Percentiles rank a stretch among this genome's conserved stretches.
phyloP scores from a whole-genome alignment of 2,113 vertebrate species.

The Forbesichthys papilliferus region DNA sequence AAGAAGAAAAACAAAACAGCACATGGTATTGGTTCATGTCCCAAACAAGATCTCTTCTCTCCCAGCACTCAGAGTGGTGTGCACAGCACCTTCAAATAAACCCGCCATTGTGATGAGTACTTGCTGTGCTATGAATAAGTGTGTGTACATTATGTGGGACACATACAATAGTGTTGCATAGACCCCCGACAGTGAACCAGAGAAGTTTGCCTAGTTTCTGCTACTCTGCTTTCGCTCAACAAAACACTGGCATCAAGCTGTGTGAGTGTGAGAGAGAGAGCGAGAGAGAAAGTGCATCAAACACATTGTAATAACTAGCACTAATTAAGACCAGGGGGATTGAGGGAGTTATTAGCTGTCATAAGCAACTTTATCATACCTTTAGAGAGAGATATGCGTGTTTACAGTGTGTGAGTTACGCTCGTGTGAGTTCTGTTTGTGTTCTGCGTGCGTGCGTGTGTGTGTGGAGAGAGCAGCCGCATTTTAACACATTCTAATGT shows the following conservation, averaged over 20 bases:
- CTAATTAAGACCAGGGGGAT: slow-evolving; percentile 72
- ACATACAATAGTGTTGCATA: slow-evolving; percentile 29
- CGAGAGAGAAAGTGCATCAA: slow-evolving; percentile 42
- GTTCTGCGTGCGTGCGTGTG: not conserved
- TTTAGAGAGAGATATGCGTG: slow-evolving; percentile 22
- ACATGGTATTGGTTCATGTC: no score
- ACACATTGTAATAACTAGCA: slow-evolving; percentile 62
- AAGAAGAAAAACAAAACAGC: no score
- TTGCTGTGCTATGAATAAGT: not conserved
- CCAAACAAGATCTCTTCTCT: no score
- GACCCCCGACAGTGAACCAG: slow-evolving; percentile 40
- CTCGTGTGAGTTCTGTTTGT: slow-evolving; percentile 15
- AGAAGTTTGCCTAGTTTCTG: slow-evolving; percentile 36
- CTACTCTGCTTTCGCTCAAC: slow-evolving; percentile 38
- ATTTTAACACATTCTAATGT: not conserved
- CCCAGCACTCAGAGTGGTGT: no score
- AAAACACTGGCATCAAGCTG: slow-evolving; percentile 48
- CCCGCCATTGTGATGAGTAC: no score
- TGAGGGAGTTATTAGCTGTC: slow-evolving; percentile 73
- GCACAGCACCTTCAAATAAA: no score
- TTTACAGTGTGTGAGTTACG: not conserved
- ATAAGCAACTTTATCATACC: slow-evolving; percentile 71
- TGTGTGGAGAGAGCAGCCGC: not conserved
- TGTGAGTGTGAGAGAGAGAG: slow-evolving; percentile 40
- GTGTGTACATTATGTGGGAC: slow-evolving; percentile 9